Conservation (phyloP, 2,888 invertebrate genomes). For the Anorthoa munda region DNA sequence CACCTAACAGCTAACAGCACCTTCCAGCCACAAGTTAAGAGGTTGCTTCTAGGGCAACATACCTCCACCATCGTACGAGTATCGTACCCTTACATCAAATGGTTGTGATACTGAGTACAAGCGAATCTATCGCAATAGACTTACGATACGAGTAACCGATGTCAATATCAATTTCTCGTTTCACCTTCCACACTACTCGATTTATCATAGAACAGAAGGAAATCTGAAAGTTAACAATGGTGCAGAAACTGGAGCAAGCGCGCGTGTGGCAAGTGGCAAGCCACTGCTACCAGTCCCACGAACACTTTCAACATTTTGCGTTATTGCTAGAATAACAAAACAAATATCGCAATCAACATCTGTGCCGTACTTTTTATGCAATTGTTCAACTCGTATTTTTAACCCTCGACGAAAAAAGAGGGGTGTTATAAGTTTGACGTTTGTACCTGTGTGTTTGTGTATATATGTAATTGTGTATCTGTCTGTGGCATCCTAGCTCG, state of each 20-base stretch:
- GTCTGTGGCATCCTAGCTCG: too few species aligned
- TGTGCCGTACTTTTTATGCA: slow-evolving; percentile 53
- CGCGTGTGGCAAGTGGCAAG: slow-evolving; percentile 79
- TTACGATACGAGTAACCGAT: not conserved
- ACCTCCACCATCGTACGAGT: too few species aligned
- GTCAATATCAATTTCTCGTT: slow-evolving; percentile 25
- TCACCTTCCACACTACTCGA: slow-evolving; percentile 36
- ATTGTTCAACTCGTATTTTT: not conserved
- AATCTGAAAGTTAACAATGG: slow-evolving; percentile 77
- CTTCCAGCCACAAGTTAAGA: not conserved
- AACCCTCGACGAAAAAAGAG: too few species aligned
- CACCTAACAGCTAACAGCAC: not conserved
- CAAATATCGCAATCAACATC: slow-evolving; percentile 70
- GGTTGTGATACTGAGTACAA: not conserved
- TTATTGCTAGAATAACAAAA: slow-evolving; percentile 71
- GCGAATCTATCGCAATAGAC: not conserved
- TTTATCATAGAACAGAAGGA: slow-evolving; percentile 66
- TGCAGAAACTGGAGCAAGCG: slow-evolving; percentile 76
- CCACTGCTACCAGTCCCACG: slow-evolving; percentile 81
- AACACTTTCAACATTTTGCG: slow-evolving; percentile 79
- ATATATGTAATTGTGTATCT: too few species aligned
- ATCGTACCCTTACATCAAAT: not conserved
- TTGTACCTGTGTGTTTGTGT: too few species aligned
- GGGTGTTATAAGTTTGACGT: too few species aligned
- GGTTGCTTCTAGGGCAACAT: not conserved